These are phyloP conservation scores for Lycopodina hypogea DNA, from an alignment of 37 sponge, comb jelly and placozoan species.

Conservation along the genomic window DNA sequence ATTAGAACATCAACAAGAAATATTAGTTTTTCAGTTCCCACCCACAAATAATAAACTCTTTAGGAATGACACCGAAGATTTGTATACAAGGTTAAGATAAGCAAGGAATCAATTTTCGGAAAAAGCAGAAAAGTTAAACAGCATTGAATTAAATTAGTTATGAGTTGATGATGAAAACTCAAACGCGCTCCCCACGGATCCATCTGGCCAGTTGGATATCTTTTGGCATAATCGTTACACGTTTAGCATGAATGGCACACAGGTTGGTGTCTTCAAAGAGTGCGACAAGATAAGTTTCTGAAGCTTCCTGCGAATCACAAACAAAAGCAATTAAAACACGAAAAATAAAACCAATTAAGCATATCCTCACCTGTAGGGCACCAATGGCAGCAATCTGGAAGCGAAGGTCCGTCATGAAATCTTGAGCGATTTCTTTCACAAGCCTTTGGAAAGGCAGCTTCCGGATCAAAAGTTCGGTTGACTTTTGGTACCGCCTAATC, in stretches of 20 bases:
- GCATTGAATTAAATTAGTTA: background rate
- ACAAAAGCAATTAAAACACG: background rate
- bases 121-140: too few relatives aligned
- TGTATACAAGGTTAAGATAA: too few relatives aligned
- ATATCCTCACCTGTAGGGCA: slow-evolving; percentile 90
- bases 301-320: slow-evolving; percentile 78
- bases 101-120: too few relatives aligned
- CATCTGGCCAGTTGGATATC: slow-evolving; percentile 98
- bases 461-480: slow-evolving; percentile 94
- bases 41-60: too few relatives aligned
- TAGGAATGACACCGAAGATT: too few relatives aligned
- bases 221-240: slow-evolving; percentile 99
- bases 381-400: slow-evolving; percentile 99
- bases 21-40: too few relatives aligned
- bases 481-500: slow-evolving; percentile 98
- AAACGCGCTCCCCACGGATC: slow-evolving; percentile 98
- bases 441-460: slow-evolving; percentile 98
- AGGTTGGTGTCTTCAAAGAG: slow-evolving; percentile 99
- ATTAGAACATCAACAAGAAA: too few relatives aligned
- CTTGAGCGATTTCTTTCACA: slow-evolving; percentile 98
- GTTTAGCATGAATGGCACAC: slow-evolving; percentile 99
- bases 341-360: background rate
- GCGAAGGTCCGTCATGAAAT: slow-evolving; percentile 98
- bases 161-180: slow-evolving; percentile 8
- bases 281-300: slow-evolving; percentile 97